Percentiles rank a stretch among this genome's conserved stretches.
Conservation (phyloP, 2,797 vertebrate genomes). For the Gadopsis marmoratus region DNA sequence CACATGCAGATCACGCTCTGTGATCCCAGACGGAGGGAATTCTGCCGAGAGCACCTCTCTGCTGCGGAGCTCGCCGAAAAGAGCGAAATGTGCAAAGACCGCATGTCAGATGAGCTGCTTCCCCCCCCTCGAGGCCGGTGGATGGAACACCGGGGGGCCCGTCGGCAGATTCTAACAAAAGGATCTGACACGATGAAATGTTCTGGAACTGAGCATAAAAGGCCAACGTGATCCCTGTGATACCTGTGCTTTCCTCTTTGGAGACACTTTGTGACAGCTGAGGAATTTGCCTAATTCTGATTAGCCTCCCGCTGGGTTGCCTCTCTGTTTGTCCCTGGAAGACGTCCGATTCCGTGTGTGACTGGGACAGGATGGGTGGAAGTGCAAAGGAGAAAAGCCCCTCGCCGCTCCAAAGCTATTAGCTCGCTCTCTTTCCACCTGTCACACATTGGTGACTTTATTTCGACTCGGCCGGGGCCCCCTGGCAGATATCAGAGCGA, state of each 20-base stretch:
- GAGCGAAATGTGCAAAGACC: conserved; percentile 26
- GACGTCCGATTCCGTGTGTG: conserved; percentile 45
- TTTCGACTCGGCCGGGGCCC: conserved; percentile 62
- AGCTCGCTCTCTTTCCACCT: conserved; percentile 76
- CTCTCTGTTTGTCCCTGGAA: conserved; percentile 38
- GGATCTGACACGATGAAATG: conserved; percentile 19
- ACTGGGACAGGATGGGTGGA: conserved; percentile 21
- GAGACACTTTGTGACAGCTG: conserved; percentile 32
- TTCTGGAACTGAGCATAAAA: conserved; percentile 17
- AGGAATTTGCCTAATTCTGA: conserved; percentile 64
- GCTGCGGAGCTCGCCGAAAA: conserved; percentile 2
- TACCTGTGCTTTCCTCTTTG: conserved; percentile 22
- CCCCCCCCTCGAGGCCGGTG: conserved; percentile 30
- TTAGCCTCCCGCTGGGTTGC: conserved; percentile 31
- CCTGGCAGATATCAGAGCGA: conserved; percentile 75
- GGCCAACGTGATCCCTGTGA: neutral
- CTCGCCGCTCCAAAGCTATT: conserved; percentile 63
- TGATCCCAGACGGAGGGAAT: conserved; percentile 37
- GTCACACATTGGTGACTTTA: conserved; percentile 84
- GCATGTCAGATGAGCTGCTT: conserved; percentile 31
- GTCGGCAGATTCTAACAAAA: conserved; percentile 30
- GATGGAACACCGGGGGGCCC: conserved; percentile 17
- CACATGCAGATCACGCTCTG: conserved; percentile 50
- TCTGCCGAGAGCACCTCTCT: conserved; percentile 37
- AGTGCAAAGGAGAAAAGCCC: conserved; percentile 8